These are phyloP conservation scores for Acestrorhynchus altus DNA, from an alignment of 2,797 vertebrate genomes.

Conservation along the genomic window DNA sequence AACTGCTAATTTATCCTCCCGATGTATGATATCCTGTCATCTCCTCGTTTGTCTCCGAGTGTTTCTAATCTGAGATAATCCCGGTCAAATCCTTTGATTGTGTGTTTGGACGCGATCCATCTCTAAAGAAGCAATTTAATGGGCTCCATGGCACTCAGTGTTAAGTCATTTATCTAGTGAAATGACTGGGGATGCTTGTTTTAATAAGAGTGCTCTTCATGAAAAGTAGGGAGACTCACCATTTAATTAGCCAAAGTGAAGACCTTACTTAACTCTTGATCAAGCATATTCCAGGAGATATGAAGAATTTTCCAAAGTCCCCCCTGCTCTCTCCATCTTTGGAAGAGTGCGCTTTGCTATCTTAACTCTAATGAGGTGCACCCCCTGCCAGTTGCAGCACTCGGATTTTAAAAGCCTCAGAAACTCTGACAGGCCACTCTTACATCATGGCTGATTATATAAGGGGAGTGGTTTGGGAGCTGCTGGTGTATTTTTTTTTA, in stretches of 20 bases:
- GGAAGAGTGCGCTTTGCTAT: constrained; percentile 38
- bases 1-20: constrained; percentile 89
- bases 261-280: constrained; percentile 83
- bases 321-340: constrained; percentile 35
- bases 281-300: constrained; percentile 83
- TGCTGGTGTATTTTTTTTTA: constrained; percentile 23
- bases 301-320: constrained; percentile 43
- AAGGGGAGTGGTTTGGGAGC: constrained; percentile 43
- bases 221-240: constrained; percentile 85
- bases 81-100: constrained; percentile 98
- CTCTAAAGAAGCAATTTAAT: constrained; percentile 92
- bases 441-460: constrained; percentile 52
- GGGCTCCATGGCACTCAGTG: constrained; percentile 94
- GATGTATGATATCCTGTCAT: constrained; percentile 89
- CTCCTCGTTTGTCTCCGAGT: constrained; percentile 85
- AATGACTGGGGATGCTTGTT: constrained; percentile 92
- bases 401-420: constrained; percentile 51
- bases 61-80: constrained; percentile 98
- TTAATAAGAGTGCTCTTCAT: constrained; percentile 94
- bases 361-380: constrained; percentile 36
- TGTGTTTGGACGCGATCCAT: constrained; percentile 96
- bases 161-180: constrained; percentile 91
- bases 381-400: constrained; percentile 29
- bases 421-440: constrained; percentile 49
- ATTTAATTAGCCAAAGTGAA: constrained; percentile 94